These are phyloP conservation scores for Synanthedon andrenaeformis DNA, from an alignment of 2,888 invertebrate genomes.

Conservation along the genomic window DNA sequence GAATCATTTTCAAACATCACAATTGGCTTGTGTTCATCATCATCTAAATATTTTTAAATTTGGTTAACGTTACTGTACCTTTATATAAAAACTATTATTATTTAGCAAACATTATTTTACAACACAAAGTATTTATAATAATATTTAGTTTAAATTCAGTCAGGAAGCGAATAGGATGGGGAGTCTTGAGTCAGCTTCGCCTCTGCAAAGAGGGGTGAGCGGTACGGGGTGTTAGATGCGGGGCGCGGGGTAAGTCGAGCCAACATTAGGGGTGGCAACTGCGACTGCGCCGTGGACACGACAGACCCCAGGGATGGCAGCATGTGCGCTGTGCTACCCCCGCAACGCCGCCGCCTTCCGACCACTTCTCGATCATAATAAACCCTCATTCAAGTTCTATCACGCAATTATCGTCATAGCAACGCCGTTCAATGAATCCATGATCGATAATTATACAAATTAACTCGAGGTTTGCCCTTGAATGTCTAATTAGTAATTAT, in stretches of 20 bases:
- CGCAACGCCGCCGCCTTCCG: slow-evolving; percentile 19
- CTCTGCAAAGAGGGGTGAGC: slow-evolving; percentile 47
- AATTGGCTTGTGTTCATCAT: too few relatives aligned
- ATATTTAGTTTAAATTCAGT: slow-evolving; percentile 50
- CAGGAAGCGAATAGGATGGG: slow-evolving; percentile 48
- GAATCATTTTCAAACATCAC: too few relatives aligned
- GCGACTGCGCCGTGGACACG: slow-evolving; percentile 37
- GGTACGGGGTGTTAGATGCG: slow-evolving; percentile 13
- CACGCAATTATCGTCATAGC: slow-evolving; percentile 39
- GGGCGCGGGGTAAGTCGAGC: slow-evolving; percentile 13
- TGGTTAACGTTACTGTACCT: too few relatives aligned
- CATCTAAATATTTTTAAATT: too few relatives aligned
- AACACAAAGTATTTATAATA: neutral
- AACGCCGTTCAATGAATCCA: slow-evolving; percentile 17
- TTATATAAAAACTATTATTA: too few relatives aligned
- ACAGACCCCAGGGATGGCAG: slow-evolving; percentile 33
- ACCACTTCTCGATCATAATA: slow-evolving; percentile 29
- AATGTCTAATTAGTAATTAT: neutral
- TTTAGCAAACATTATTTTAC: too few relatives aligned
- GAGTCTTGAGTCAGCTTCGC: slow-evolving; percentile 29
- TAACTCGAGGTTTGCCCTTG: too few relatives aligned
- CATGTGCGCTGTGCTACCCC: slow-evolving; percentile 28
- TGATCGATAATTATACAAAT: neutral
- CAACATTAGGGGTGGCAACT: slow-evolving; percentile 24
- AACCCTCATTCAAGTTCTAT: slow-evolving; percentile 50